Evolutionary conservation across 2,888 invertebrate genomes (phyloP), one percentile per base, ranked within the genome.

Genomic region (Leptinotarsa haldemani): DNA sequence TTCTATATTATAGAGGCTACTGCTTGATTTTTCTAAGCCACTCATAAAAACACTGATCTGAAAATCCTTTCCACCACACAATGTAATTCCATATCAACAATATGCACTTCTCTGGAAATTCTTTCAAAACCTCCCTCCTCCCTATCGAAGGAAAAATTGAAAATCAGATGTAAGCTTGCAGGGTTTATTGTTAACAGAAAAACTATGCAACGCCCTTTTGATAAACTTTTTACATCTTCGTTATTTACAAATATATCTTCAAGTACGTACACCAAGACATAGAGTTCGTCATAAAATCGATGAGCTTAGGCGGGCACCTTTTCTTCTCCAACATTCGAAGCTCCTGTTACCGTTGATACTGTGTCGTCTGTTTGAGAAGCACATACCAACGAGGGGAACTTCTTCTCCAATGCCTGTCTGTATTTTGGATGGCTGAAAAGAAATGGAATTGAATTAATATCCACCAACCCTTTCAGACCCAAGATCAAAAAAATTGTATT

Each of bases 371-470:
- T 88, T 52, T 89, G 87, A 25, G 75, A 50, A 2, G 89, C 86
- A 84, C 94, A 94, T 18, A 92, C 90, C 83, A 94, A 89, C 74
- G 93, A 92, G 47, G 95, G 95, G 91, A 95, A 94, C 86, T 91
- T 92, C 88, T 92, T 91, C 87, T 93, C 91, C 77, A 96, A 89
- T 56, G 93, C 94, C 73, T 92, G 92, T 80, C 94, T 91, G 88
- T 94, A 95, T 87, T 93, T 94, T 18, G 94, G 94, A 88, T 94
- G 94, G 85, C 94, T 94, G 86, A 18, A 88, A 88, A 71, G 76
- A 77, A 75, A 72, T 15, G 12, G 71, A 15, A 4, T 22, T n/a
- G n/a, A n/a, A n/a, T n/a, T n/a, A n/a, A 20, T 20, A 20, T 20
- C 20, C 20, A 20, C 20, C 20, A 20, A 2, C 25, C 25, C 25